Conservation (phyloP, 1,140 invertebrate species). For the Cherax quadricarinatus region DNA sequence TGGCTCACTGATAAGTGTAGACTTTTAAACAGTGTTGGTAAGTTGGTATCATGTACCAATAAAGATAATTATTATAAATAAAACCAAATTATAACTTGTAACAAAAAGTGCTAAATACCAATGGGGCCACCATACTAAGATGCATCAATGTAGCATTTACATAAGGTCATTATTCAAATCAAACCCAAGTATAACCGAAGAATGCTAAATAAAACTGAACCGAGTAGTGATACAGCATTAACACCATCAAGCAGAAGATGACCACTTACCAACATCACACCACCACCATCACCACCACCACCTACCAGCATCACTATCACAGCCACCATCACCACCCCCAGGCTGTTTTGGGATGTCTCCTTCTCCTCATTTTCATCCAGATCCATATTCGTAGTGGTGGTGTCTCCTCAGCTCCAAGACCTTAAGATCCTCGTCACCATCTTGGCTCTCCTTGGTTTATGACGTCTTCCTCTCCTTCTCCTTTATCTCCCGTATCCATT, state of each 20-base stretch:
- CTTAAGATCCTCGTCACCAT: not conserved
- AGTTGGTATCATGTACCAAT: no score
- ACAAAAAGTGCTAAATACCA: no score
- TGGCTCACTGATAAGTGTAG: no score
- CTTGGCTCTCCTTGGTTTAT: conserved; percentile 2
- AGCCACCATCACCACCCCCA: conserved; percentile 9
- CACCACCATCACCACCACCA: conserved; percentile 19
- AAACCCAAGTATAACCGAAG: no score
- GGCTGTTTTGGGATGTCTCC: not conserved
- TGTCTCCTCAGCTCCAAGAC: not conserved
- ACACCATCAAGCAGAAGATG: not conserved
- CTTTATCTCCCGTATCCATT: not conserved
- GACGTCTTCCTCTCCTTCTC: not conserved
- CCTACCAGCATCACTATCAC: conserved; percentile 13
- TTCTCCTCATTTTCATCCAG: conserved; percentile 41
- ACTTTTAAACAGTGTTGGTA: no score
- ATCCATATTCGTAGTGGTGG: conserved; percentile 6
- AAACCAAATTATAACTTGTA: no score
- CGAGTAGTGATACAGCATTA: not conserved
- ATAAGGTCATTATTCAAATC: no score
- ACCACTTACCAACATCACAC: conserved; percentile 11
- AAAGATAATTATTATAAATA: no score
- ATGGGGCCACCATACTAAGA: no score
- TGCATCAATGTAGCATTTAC: no score
- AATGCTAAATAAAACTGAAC: no score